Percentiles rank a stretch among this genome's conserved stretches.
Conservation (phyloP, 1,140 invertebrate species). For the Drosophila tristis region DNA sequence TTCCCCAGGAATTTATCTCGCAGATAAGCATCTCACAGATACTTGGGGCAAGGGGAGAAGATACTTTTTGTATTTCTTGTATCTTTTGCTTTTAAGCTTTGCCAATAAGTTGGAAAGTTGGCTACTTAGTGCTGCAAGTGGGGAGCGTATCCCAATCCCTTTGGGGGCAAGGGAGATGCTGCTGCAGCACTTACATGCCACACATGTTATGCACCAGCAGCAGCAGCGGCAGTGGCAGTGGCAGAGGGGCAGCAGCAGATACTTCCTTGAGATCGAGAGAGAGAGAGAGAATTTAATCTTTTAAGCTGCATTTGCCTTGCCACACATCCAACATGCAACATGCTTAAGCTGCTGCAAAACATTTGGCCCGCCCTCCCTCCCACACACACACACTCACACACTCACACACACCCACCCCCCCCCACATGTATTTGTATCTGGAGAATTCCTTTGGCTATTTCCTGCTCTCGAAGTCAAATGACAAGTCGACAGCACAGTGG, state of each 20-base stretch:
- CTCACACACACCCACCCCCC: too few relatives aligned
- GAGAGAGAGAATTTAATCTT: conserved; percentile 67
- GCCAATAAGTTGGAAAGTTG: conserved; percentile 64
- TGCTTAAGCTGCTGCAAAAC: conserved; percentile 76
- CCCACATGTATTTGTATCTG: too few relatives aligned
- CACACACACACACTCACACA: too few relatives aligned
- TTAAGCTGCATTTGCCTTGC: conserved; percentile 79
- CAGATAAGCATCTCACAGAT: conserved; percentile 15
- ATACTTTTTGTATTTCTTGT: conserved; percentile 15
- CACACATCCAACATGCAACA: conserved; percentile 69
- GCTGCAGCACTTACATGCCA: conserved; percentile 45
- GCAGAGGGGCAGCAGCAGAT: neutral
- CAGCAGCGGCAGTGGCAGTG: neutral
- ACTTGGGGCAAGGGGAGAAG: neutral
- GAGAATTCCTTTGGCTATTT: conserved; percentile 42
- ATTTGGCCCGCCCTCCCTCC: conserved; percentile 27
- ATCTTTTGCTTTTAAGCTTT: conserved; percentile 42
- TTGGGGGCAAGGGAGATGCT: conserved; percentile 7
- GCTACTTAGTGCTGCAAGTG: conserved; percentile 64
- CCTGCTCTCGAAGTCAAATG: conserved; percentile 67
- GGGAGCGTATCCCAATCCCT: conserved; percentile 43
- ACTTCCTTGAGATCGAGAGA: neutral
- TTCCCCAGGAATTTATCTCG: conserved; percentile 14
- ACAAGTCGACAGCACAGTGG: conserved; percentile 56
- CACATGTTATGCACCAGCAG: conserved; percentile 28